Evolutionary conservation across 2,113 vertebrate genomes (phyloP).

Genomic region (Brienomyrus longianalis): DNA sequence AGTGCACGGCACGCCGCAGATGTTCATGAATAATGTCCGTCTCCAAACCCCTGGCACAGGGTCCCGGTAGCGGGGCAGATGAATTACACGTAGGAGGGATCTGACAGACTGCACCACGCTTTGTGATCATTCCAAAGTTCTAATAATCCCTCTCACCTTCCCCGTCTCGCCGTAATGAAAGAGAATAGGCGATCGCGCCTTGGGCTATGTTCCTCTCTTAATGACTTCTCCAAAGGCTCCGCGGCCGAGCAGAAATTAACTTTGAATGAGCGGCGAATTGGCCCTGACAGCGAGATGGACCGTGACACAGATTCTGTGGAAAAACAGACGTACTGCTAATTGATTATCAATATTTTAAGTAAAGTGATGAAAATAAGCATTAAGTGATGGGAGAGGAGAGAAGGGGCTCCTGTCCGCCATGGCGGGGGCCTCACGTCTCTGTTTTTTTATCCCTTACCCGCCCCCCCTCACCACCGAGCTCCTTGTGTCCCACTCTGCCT

Average conservation of each 20-base stretch:
- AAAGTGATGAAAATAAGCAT: constrained; percentile 99
- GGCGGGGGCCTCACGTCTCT: constrained; percentile 37
- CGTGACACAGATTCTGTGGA: constrained; percentile 94
- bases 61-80: constrained; percentile 78
- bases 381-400: constrained; percentile 88
- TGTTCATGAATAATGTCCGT: constrained; percentile 99
- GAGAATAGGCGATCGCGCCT: constrained; percentile 99
- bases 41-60: constrained; percentile 84
- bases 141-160: constrained; percentile 99
- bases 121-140: constrained; percentile 99
- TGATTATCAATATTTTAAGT: constrained; percentile 99
- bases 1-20: constrained; percentile 85
- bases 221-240: constrained; percentile 98
- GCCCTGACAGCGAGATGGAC: constrained; percentile 96
- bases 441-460: constrained; percentile 25
- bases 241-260: constrained; percentile 93
- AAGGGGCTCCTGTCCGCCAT: constrained; percentile 44
- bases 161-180: constrained; percentile 97
- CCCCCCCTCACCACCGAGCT: not conserved
- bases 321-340: constrained; percentile 99
- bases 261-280: constrained; percentile 93
- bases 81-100: constrained; percentile 99
- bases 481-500: not conserved
- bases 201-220: constrained; percentile 90
- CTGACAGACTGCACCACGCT: constrained; percentile 97